Evolutionary conservation across 2,888 invertebrate genomes (phyloP).

Genomic region (Aproaerema taeniolella): DNA sequence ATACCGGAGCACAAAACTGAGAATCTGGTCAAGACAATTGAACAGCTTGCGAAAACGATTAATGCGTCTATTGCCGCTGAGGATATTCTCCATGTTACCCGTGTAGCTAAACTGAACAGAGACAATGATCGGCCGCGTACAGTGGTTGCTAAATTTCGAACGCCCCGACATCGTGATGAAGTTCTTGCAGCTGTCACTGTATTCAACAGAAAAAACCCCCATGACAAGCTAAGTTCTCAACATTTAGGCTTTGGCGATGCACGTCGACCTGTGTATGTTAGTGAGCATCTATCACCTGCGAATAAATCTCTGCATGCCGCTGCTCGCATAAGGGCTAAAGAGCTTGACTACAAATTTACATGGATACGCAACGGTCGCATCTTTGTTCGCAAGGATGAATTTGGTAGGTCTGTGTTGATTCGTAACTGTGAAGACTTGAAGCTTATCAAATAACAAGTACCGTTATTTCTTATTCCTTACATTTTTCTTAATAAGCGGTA

Average conservation of each 20-base stretch:
- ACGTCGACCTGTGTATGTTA: constrained; percentile 18
- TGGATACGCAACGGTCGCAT: constrained; percentile 26
- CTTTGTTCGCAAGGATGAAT: constrained; percentile 8
- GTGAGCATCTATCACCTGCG: too few relatives aligned
- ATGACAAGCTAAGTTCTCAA: constrained; percentile 14
- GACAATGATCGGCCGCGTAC: not conserved
- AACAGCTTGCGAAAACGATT: not conserved
- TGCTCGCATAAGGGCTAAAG: constrained; percentile 11
- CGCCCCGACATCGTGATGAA: not conserved
- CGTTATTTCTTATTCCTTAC: not conserved
- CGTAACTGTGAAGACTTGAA: not conserved
- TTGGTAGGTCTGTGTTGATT: not conserved
- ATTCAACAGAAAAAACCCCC: constrained; percentile 12
- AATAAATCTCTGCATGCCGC: constrained; percentile 21
- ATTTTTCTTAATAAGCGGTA: not conserved
- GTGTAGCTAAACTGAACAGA: not conserved
- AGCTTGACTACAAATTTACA: constrained; percentile 3
- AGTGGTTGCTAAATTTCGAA: not conserved
- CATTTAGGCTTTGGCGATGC: constrained; percentile 20
- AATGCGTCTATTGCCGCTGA: not conserved
- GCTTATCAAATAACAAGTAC: not conserved
- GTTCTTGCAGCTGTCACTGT: not conserved
- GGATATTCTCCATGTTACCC: not conserved
- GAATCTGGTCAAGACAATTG: not conserved
- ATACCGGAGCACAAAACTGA: not conserved